These are phyloP conservation scores for Incurvaria masculella DNA, from an alignment of 2,888 invertebrate species.

Conservation along the genomic window DNA sequence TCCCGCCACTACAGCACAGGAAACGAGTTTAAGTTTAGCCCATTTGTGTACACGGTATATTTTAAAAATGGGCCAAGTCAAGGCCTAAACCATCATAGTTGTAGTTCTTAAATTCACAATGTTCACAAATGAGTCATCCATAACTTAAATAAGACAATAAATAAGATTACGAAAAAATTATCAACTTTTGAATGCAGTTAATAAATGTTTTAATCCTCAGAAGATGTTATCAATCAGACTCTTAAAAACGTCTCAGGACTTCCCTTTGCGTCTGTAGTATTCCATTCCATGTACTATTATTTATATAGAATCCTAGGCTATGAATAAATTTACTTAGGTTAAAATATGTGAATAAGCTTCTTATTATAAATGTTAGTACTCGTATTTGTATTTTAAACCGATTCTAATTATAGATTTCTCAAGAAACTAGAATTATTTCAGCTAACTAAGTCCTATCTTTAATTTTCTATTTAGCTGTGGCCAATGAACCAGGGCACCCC, in stretches of 20 bases:
- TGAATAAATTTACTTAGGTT: constrained; percentile 26
- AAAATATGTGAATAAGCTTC: constrained; percentile 57
- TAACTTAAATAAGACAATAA: no score
- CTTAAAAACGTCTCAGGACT: background rate
- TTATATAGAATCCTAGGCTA: background rate
- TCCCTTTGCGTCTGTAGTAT: background rate
- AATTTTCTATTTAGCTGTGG: constrained; percentile 23
- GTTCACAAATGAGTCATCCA: no score
- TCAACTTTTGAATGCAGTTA: no score
- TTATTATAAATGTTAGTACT: constrained; percentile 47
- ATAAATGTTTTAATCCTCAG: no score
- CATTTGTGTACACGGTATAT: no score
- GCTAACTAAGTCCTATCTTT: constrained; percentile 21
- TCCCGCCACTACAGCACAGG: no score
- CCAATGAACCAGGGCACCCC: background rate
- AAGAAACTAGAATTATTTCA: constrained; percentile 39
- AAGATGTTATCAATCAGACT: background rate
- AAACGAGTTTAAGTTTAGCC: no score
- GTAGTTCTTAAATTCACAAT: no score
- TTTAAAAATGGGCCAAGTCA: no score
- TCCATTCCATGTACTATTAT: background rate
- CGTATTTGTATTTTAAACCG: constrained; percentile 29
- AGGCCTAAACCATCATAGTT: no score
- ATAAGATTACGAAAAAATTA: no score
- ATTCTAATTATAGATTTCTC: constrained; percentile 37